Percentiles rank a stretch among this genome's conserved stretches.
These are phyloP conservation scores for Danio rerio DNA, from an alignment of 2,113 vertebrate species.

Conservation along the genomic window GRCz12tu NC_133186.1:43804501-43805000, in stretches of 20 bases:
- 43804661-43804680: too few relatives aligned
- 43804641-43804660: too few relatives aligned
- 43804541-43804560: too few relatives aligned
- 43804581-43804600: too few relatives aligned
- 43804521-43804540: too few relatives aligned
- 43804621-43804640: too few relatives aligned
- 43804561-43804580: too few relatives aligned
- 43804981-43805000: slow-evolving; percentile 29
- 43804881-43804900: neutral
- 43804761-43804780: neutral
- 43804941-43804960: neutral
- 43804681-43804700: too few relatives aligned
- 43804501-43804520: too few relatives aligned
- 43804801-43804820: neutral
- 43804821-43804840: neutral
- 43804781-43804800: neutral
- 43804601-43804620: too few relatives aligned
- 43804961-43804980: neutral
- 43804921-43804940: neutral
- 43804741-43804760: neutral
- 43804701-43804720: neutral
- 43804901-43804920: neutral
- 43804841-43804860: neutral
- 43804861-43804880: neutral
- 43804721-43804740: neutral